Base-by-base conservation (phyloP, 1,140 invertebrate genomes). In the Lepidurus apus region DNA sequence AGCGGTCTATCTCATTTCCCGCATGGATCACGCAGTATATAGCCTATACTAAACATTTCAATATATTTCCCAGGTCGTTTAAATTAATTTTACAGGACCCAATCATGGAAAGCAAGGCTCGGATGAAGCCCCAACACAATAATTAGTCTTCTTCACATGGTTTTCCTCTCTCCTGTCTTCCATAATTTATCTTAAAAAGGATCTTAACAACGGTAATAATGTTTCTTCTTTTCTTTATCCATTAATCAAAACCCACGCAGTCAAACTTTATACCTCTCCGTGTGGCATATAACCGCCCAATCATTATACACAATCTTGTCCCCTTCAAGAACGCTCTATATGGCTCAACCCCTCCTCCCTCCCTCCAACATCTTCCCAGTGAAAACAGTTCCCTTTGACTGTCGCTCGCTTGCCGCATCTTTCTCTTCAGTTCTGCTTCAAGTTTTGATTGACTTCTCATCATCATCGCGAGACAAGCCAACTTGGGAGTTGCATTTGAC, bases 371-470 rank as follows among this genome's bases (percentile, higher is more conserved):
- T 65, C 53, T 65, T 65, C 6, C 1, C 53, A 65, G 17, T 21
- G 17, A 65, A 65, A 65, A 65, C 53, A 65, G 53, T 65, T 34
- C 53, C 53, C 53, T 17, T 65, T 65, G 53, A 65, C 53, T 65
- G 17, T 4, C 34, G 34, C 53, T 13, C 6, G 53, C 9, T 65
- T 65, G 53, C 45, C 53, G 53, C 53, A 65, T 13, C 53, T 13
- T 17, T 65, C 53, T 21, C 53, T 65, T 17, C 53, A 47, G 17
- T 65, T 17, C 53, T 65, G 9, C 13, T 65, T 21, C 53, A 65
- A 65, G 53, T 65, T 65, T 65, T 65, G 53, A 65, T 65, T 65
- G 53, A 65, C 53, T 65, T 65, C 53, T 65, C 53, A 65, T 65
- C 53, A 65, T 65, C 53, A 65, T 65, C 53, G 53, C 53, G 7